Evolutionary conservation across 2,113 vertebrate species (phyloP), one percentile per base, ranked within the genome.

Genomic region (Cinclus mexicanus): DNA sequence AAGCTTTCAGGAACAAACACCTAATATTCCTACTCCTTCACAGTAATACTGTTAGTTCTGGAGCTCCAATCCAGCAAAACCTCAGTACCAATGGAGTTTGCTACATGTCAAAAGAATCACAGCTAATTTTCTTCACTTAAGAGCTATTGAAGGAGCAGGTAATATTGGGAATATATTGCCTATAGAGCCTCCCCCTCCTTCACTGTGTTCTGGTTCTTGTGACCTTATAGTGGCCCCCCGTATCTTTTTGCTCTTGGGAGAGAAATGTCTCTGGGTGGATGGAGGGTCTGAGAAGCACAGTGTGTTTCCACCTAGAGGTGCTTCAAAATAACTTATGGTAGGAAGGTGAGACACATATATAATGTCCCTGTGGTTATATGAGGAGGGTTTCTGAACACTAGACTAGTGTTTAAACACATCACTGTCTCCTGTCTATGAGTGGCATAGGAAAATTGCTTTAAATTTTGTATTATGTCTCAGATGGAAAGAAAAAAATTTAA

Each of bases 41-140:
- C 24, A 33, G 41, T 49, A 63, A 29, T 39, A 33, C 5, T 81
- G 10, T 49, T 59, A 59, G 65, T 68, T 72, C 55, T 68, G 65
- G 33, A 59, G 59, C 23, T 44, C 31, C 60, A 50, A 35, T 21
- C 44, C 37, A 42, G 55, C 22, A 65, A 59, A 35, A 55, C 24
- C n/a, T 56, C 35, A 35, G 53, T 42, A 55, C 50, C 56, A 31
- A 35, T 14, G 25, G 31, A 16, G 41, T 13, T 33, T 14, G 2
- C 26, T 49, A 35, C 12, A 12, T 44, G 18, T 56, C 23, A 14
- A 65, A 76, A 86, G 39, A 92, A 56, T 91, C 47, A 77, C 60
- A 91, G 60, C n/a, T 81, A 67, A 84, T 81, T 89, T 78, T 80
- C 37, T 87, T 90, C 55, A 60, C n/a, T 87, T 80, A 74, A 75